These are phyloP conservation scores for Cervus canadensis DNA, from an alignment of 2,113 vertebrate species.

Conservation along the genomic window DNA sequence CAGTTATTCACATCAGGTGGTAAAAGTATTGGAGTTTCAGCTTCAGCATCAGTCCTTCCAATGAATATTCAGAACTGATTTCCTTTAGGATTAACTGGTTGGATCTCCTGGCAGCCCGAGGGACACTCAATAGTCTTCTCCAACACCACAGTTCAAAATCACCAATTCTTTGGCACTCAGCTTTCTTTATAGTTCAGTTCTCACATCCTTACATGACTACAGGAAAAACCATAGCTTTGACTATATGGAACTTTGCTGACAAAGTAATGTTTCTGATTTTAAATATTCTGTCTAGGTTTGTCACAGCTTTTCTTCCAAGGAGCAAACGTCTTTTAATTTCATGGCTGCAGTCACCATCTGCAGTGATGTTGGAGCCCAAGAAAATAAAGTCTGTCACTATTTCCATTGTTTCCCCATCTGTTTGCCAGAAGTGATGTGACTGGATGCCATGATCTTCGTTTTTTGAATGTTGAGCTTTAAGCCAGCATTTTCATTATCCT, in stretches of 20 bases:
- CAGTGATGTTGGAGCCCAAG: background rate
- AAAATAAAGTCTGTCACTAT: background rate
- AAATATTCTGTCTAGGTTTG: background rate
- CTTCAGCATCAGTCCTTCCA: background rate
- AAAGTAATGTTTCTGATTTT: background rate
- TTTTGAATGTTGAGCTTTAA: background rate
- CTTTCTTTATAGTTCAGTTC: background rate
- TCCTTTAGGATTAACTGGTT: background rate
- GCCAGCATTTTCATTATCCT: background rate
- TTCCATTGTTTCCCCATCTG: background rate
- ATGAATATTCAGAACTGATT: background rate
- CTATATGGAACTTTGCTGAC: background rate
- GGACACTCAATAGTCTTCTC: background rate
- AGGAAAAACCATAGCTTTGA: background rate
- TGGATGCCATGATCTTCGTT: fast-evolving
- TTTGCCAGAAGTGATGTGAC: background rate
- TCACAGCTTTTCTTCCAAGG: background rate
- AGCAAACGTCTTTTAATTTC: background rate
- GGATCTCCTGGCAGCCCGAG: background rate
- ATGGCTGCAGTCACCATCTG: background rate
- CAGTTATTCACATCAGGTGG: background rate
- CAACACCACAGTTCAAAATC: background rate
- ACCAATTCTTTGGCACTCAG: background rate
- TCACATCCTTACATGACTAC: background rate
- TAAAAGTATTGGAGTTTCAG: background rate